phyloP scores from a whole-genome alignment of 2,888 invertebrate species.

The Alloscopus bannaensis region DNA sequence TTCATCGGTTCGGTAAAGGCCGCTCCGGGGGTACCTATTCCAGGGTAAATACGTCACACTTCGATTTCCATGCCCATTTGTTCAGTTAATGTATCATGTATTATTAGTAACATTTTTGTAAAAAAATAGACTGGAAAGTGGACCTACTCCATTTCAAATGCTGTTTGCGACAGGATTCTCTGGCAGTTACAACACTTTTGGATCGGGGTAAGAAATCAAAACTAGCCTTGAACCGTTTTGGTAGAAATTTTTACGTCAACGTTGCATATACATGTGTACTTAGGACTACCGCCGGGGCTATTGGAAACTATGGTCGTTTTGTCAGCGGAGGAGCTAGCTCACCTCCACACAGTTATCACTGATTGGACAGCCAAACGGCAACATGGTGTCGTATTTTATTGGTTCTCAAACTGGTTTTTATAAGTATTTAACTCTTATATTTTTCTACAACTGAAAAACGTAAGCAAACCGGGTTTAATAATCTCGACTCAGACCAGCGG shows the following conservation, averaged over 20 bases:
- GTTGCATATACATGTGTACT: background rate
- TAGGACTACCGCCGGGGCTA: slow-evolving; percentile 71
- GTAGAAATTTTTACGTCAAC: too few relatives aligned
- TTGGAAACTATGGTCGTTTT: slow-evolving; percentile 71
- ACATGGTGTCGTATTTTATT: too few relatives aligned
- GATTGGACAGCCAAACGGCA: too few relatives aligned
- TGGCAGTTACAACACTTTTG: slow-evolving; percentile 71
- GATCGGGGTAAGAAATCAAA: slow-evolving; percentile 67
- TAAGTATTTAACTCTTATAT: too few relatives aligned
- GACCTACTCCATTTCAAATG: slow-evolving; percentile 71
- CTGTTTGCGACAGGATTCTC: slow-evolving; percentile 71
- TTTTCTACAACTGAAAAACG: too few relatives aligned
- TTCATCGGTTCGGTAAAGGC: too few relatives aligned
- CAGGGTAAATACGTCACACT: slow-evolving; percentile 22
- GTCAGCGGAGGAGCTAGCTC: slow-evolving; percentile 68
- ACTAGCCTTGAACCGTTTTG: too few relatives aligned
- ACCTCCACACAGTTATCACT: slow-evolving; percentile 53
- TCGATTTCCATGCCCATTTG: background rate
- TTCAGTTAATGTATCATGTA: background rate
- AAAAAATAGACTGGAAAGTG: slow-evolving; percentile 42
- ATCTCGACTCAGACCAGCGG: too few relatives aligned
- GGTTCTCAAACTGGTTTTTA: too few relatives aligned
- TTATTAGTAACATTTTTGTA: background rate
- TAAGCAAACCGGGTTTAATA: too few relatives aligned
- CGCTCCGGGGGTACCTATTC: too few relatives aligned